Percentiles rank a stretch among this genome's conserved stretches.
Conservation (phyloP, 2,113 vertebrate genomes). For the Amphiprion ocellaris region DNA sequence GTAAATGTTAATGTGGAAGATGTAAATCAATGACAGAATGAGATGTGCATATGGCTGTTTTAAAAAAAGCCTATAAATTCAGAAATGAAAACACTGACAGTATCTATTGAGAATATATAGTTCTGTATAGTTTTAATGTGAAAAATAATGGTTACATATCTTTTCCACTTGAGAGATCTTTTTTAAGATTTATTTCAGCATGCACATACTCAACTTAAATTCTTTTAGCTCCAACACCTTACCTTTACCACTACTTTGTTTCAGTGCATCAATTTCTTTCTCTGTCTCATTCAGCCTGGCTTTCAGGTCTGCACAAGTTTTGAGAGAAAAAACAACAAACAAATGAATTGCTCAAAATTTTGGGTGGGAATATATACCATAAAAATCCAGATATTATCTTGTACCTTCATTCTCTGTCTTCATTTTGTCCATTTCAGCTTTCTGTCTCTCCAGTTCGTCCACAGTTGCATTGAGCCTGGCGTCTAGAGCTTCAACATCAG, state of each 20-base stretch:
- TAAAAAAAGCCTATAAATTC: no score
- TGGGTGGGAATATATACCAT: not conserved
- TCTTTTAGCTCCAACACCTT: no score
- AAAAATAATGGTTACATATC: no score
- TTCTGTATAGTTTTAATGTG: no score
- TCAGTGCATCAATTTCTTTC: conserved; percentile 20
- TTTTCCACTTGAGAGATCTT: no score
- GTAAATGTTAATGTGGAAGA: not conserved
- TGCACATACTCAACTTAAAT: no score
- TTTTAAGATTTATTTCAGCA: no score
- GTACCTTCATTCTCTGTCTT: conserved; percentile 40
- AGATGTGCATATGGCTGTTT: no score
- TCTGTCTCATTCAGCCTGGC: conserved; percentile 7
- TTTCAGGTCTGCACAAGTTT: conserved; percentile 14
- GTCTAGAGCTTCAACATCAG: not conserved
- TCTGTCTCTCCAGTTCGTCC: conserved; percentile 25
- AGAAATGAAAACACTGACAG: no score
- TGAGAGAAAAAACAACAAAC: not conserved
- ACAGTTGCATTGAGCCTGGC: conserved; percentile 2
- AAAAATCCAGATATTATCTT: no score
- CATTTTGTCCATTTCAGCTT: conserved; percentile 28
- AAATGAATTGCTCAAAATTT: no score
- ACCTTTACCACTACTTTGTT: not conserved
- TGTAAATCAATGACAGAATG: not conserved
- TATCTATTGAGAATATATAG: no score